These are phyloP conservation scores for Caerostris extrusa DNA, from an alignment of 1,140 invertebrate species.

Conservation along the genomic window DNA sequence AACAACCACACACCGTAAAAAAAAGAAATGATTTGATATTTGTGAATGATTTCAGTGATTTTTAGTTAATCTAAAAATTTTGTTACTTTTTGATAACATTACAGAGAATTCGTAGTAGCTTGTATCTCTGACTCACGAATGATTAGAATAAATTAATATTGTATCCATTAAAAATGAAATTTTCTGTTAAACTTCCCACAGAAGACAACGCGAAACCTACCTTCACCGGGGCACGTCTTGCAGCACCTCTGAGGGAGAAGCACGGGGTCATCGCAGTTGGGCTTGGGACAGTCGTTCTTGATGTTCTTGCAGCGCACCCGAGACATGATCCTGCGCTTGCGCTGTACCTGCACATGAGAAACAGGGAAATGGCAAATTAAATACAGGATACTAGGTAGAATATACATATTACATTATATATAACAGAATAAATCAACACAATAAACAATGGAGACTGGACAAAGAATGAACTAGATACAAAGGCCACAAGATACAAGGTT, in stretches of 20 bases:
- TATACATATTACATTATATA: no score
- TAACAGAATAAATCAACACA: no score
- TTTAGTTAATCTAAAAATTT: no score
- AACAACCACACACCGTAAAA: no score
- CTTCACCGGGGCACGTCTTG: constrained; percentile 91
- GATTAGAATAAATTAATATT: no score
- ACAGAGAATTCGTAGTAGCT: not conserved
- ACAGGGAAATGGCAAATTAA: not conserved
- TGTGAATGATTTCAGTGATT: no score
- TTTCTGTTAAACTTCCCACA: not conserved
- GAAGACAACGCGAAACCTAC: not conserved
- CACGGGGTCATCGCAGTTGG: constrained; percentile 92
- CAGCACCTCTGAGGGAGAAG: constrained; percentile 92
- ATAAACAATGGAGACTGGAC: no score
- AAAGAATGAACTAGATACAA: no score
- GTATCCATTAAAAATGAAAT: not conserved
- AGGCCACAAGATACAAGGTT: no score
- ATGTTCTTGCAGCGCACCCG: constrained; percentile 85
- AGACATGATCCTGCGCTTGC: constrained; percentile 91
- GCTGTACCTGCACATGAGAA: constrained; percentile 87
- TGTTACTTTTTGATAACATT: no score
- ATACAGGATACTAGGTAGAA: no score
- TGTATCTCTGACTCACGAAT: not conserved
- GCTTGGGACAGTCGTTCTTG: constrained; percentile 93
- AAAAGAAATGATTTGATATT: no score